Evolutionary conservation across 2,797 vertebrate species (phyloP), one percentile per base, ranked within the genome.

Genomic region (Natrix natrix): DNA sequence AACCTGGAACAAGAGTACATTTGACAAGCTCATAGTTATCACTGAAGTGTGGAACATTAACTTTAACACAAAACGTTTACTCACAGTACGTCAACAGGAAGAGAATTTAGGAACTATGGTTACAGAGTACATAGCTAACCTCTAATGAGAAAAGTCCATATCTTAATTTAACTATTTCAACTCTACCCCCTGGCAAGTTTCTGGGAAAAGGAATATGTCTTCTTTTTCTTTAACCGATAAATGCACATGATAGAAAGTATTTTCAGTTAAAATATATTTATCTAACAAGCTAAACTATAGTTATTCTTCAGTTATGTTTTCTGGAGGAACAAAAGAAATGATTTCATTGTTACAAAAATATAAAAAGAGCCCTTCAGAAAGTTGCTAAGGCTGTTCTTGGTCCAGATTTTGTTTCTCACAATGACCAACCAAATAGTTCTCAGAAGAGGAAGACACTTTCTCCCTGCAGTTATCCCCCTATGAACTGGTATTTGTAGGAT

Each of bases 21-120:
- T 94, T 95, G 92, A 92, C 90, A 94, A 94, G 93, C 60, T 95
- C 60, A 37, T 88, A 94, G 94, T 96, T 96, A 94, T 52, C 43
- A 91, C 61, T 83, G 91, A 95, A 92, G 43, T 94, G 37, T 10
- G 91, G 93, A 93, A 89, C 66, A 94, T 95, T 63, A 14, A 4
- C 94, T 95, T 95, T 90, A 94, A 95, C 93, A 94, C 89, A 63
- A 92, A 94, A 83, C 52, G 83, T 94, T 96, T 86, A 90, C 83
- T 94, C 56, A 61, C 88, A 59, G 22, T 92, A 88, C 26, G 26
- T 92, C 88, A 96, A 89, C 89, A 92, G 83, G 92, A 92, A 37
- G 59, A 88, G 93, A 91, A 94, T 66, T 94, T 91, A 90, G 66
- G 26, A 5, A 57, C 43, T 91, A 87, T 90, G 10, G 1, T 12